Evolutionary conservation across 2,797 vertebrate species (phyloP), one percentile per base, ranked within the genome.

Genomic region (Sebastes hopkinsi): DNA sequence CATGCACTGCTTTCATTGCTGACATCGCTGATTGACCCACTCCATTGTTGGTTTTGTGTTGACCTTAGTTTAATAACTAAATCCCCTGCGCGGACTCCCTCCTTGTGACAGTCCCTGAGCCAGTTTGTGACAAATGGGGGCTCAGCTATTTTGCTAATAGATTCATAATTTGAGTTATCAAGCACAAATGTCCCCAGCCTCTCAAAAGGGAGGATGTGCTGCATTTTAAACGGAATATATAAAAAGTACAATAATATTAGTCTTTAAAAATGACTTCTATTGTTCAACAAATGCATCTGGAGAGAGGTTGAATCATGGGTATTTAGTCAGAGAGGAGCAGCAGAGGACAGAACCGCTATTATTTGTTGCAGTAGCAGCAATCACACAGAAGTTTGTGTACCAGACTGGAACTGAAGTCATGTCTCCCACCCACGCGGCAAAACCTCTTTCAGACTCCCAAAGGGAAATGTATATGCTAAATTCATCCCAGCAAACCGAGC

Each of bases 381-480:
- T 62, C 27, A 32, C 56, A 64, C 59, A 66, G 46, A 62, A 52
- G 55, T 55, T 67, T 83, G 27, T 76, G 59, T 60, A 77, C 36
- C 25, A 66, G 73, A 67, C 55, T 84, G 69, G 22, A 73, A 72
- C 70, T 71, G 38, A 82, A 73, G 72, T 73, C 32, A 54, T 6
- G 42, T 46, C 50, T 67, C 20, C 22, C 68, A 62, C 66, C 42
- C 56, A 68, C 30, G 14, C 4, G 7, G 12, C 10, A 50, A 70
- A 78, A 76, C 38, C 32, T 52, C 67, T 74, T 62, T 65, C 38
- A 12, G 6, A 75, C 46, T 67, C 30, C 62, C 36, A 52, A 61
- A 72, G 20, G n/a, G 36, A 71, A 75, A 77, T 68, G 1, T 36
- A 25, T 29, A 34, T 62, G 66, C 38, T 68, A 16, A 60, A 66